Percentiles rank a stretch among this genome's conserved stretches.
These are phyloP conservation scores for Pachypanchax playfairii DNA, from an alignment of 2,113 vertebrate genomes.

Conservation along the genomic window DNA sequence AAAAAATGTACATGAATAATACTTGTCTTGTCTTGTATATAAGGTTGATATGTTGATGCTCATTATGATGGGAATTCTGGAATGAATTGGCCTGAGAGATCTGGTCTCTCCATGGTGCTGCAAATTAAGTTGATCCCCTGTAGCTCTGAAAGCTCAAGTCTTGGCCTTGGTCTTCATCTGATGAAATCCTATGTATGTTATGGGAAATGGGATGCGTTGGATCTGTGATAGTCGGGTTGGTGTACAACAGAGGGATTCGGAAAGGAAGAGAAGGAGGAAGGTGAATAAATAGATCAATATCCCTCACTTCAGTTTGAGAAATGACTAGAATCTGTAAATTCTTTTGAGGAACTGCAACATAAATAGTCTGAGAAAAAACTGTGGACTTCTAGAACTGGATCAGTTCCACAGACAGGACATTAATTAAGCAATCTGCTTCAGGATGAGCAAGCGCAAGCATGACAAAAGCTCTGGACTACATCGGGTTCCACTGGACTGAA, in stretches of 20 bases:
- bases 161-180: conserved; percentile 69
- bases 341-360: too few relatives aligned
- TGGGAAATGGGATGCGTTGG: conserved; percentile 50
- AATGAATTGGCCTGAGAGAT: conserved; percentile 44
- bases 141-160: conserved; percentile 56
- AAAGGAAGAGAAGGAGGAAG: conserved; percentile 22
- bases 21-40: conserved; percentile 64
- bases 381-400: too few relatives aligned
- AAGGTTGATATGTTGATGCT: conserved; percentile 69
- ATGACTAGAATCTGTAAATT: conserved; percentile 47
- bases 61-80: conserved; percentile 62
- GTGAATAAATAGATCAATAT: conserved; percentile 61
- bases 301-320: conserved; percentile 34
- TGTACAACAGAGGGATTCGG: conserved; percentile 11
- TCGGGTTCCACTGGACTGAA: conserved; percentile 27
- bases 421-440: conserved; percentile 42
- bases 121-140: conserved; percentile 71
- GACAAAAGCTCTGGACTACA: too few relatives aligned
- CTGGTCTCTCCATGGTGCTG: conserved; percentile 59
- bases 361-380: too few relatives aligned
- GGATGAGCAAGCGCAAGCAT: too few relatives aligned
- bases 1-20: conserved; percentile 17
- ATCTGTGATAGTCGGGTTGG: background rate
- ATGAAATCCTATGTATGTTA: conserved; percentile 72
- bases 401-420: background rate